Base-by-base conservation (phyloP, 2,113 vertebrate species). In the Lepidothrix coronata region DNA sequence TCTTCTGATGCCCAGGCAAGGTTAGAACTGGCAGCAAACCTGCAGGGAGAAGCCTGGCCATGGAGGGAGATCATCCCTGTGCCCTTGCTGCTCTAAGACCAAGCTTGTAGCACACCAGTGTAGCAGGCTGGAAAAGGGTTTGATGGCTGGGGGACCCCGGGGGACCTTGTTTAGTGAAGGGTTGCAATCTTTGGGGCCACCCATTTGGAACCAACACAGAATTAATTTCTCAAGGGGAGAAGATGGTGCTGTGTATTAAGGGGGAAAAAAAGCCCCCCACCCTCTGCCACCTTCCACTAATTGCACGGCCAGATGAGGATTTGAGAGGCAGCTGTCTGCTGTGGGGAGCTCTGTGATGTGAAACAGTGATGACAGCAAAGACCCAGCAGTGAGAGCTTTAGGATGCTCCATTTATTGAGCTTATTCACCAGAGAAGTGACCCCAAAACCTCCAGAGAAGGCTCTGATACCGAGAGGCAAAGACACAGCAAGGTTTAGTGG, bases 211-310 rank as follows among this genome's bases (percentile, higher is more conserved):
- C 79, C 35, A 89, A 48, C 8, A 28, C 62, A 59, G 57, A 94
- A 65, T 79, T 94, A 51, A 91, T 93, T 93, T 85, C 88, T 94
- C 85, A 82, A 72, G 93, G 78, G 70, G 30, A 66, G 35, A 75
- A 92, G 89, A 8, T 15, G 25, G 66, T 70, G 28, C 25, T 51
- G 20, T n/a, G 16, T 11, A 6, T 78, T 33, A 59, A 58, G 43
- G 49, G 39, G 8, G 9, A 14, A 24, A 23, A 66, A 11, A 19
- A 48, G 2, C 21, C 24, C 25, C 61, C 27, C 46, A 16, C 49
- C 43, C 46, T 70, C 48, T 63, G 43, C 70, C 70, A 63, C 48
- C 70, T 68, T 46, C 23, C 62, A 9, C 66, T 91, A 73, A 83
- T 35, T 91, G 94, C 59, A 22, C 5, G 62, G 66, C 67, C 71